Evolutionary conservation across 2,797 vertebrate species (phyloP).

Genomic region (Ataeniobius toweri): DNA sequence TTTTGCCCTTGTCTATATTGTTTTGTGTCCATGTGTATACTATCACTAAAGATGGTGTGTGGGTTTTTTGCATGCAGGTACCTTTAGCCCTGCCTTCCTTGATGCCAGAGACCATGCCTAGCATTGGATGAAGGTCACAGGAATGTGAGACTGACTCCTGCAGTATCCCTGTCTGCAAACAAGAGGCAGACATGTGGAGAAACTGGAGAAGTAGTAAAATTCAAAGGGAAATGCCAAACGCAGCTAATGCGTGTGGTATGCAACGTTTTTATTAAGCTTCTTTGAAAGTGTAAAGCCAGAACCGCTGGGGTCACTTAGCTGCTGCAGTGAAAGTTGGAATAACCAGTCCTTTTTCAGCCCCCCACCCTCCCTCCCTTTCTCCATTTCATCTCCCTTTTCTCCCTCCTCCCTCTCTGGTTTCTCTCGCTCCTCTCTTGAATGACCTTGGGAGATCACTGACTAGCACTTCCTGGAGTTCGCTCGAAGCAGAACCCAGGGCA

Average conservation of each 20-base stretch:
- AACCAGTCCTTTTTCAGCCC: conserved; percentile 67
- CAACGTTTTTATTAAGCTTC: conserved; percentile 52
- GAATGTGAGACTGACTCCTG: conserved; percentile 83
- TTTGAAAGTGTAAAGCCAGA: conserved; percentile 50
- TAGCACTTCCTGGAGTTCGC: conserved; percentile 85
- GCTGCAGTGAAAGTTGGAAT: conserved; percentile 81
- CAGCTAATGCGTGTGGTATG: conserved; percentile 36
- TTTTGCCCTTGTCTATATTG: conserved; percentile 51
- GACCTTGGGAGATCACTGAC: conserved; percentile 93
- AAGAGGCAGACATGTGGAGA: conserved; percentile 58
- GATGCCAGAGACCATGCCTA: conserved; percentile 73
- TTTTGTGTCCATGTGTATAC: conserved; percentile 54
- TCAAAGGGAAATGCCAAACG: conserved; percentile 42
- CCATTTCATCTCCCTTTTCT: conserved; percentile 51
- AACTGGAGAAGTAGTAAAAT: conserved; percentile 49
- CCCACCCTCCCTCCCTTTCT: conserved; percentile 44
- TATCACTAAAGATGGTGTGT: conserved; percentile 53
- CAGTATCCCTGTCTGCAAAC: conserved; percentile 74
- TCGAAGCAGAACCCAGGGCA: conserved; percentile 86
- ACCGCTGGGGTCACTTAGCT: conserved; percentile 71
- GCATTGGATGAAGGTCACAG: conserved; percentile 90
- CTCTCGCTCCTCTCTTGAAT: conserved; percentile 79
- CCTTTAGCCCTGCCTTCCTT: conserved; percentile 69
- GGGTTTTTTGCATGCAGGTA: conserved; percentile 69
- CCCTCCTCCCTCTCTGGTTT: conserved; percentile 68